Conservation (phyloP, 2,113 vertebrate species). For the Anas platyrhynchos region DNA sequence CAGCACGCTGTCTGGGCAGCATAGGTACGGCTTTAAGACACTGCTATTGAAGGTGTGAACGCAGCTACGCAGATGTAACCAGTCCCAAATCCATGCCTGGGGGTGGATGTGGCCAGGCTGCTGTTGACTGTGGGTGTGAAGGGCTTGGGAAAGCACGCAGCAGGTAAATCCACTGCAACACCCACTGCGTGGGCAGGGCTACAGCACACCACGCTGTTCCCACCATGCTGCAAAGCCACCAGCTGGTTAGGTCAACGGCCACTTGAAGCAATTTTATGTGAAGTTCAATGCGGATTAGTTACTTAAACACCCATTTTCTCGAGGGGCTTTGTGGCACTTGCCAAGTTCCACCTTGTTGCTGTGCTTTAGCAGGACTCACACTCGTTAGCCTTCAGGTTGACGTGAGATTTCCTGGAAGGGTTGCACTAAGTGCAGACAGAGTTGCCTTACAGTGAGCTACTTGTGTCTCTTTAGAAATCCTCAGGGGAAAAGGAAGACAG, state of each 20-base stretch:
- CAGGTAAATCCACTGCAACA: neutral
- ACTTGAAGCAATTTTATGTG: neutral
- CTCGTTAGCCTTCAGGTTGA: neutral
- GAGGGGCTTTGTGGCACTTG: neutral
- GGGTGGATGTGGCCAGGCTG: neutral
- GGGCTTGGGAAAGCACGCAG: neutral
- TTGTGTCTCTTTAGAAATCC: neutral
- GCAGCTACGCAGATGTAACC: neutral
- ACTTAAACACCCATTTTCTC: neutral
- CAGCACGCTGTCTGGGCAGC: neutral
- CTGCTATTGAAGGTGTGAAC: neutral
- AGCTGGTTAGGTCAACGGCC: neutral
- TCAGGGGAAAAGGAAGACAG: neutral
- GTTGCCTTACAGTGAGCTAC: neutral
- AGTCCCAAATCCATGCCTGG: neutral
- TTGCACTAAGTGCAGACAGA: neutral
- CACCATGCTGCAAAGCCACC: neutral
- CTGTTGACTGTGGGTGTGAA: neutral
- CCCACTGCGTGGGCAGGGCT: neutral
- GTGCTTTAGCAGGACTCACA: neutral
- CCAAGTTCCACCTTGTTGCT: neutral
- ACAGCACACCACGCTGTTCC: neutral
- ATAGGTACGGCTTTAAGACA: neutral
- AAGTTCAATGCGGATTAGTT: neutral
- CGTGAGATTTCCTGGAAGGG: neutral